Conservation (phyloP, 2,888 invertebrate species). For the Pyrrhia umbra region DNA sequence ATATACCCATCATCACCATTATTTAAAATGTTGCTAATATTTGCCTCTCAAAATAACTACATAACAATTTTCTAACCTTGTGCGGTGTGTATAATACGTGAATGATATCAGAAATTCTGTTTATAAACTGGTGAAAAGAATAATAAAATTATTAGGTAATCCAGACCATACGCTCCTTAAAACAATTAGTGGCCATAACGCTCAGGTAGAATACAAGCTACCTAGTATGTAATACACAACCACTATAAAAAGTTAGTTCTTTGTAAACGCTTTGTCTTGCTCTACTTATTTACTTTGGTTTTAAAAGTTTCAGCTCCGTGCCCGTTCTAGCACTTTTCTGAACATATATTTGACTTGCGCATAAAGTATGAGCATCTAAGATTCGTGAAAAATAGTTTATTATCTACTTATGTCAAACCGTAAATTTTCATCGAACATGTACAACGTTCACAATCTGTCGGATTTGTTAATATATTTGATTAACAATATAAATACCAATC, state of each 20-base stretch:
- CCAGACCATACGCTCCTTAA: neutral
- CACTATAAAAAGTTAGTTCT: constrained; percentile 43
- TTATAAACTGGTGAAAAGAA: neutral
- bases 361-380: neutral
- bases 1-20: too few relatives aligned
- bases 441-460: too few relatives aligned
- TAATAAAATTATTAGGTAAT: constrained; percentile 1
- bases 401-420: too few relatives aligned
- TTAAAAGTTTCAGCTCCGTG: constrained; percentile 39
- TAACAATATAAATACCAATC: too few relatives aligned
- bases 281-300: constrained; percentile 45
- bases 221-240: constrained; percentile 16
- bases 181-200: neutral
- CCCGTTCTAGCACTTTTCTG: constrained; percentile 17
- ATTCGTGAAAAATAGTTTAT: too few relatives aligned
- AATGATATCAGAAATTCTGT: neutral
- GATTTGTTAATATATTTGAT: too few relatives aligned
- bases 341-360: neutral
- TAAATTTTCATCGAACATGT: too few relatives aligned
- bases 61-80: too few relatives aligned
- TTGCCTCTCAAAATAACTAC: too few relatives aligned
- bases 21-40: too few relatives aligned
- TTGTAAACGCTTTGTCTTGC: constrained; percentile 41
- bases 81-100: too few relatives aligned
- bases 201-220: constrained; percentile 3